Conservation (phyloP, 2,888 invertebrate species). For the Meandrusa payeni region DNA sequence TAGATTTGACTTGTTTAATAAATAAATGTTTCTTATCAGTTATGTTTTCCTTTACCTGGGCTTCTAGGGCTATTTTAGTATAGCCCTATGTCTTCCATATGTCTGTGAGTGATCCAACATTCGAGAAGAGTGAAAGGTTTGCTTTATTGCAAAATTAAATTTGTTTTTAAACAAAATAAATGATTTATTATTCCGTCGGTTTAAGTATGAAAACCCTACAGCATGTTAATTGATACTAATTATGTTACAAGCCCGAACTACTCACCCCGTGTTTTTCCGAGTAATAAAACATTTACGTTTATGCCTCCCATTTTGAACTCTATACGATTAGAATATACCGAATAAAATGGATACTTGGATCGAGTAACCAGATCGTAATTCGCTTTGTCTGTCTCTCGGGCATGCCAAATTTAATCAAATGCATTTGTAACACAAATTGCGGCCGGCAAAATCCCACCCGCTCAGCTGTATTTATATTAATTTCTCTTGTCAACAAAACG, state of each 20-base stretch:
- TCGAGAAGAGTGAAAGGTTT: too few relatives aligned
- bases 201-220: constrained; percentile 45
- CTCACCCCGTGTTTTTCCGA: constrained; percentile 75
- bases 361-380: constrained; percentile 29
- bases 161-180: constrained; percentile 21
- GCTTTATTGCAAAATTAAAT: too few relatives aligned
- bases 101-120: too few relatives aligned
- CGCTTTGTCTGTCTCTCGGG: constrained; percentile 36
- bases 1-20: too few relatives aligned
- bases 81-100: too few relatives aligned
- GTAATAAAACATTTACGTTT: constrained; percentile 58
- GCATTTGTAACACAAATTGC: constrained; percentile 66
- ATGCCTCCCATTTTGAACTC: constrained; percentile 33
- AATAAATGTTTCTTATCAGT: too few relatives aligned
- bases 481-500: constrained; percentile 60
- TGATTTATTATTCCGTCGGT: constrained; percentile 33
- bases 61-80: too few relatives aligned
- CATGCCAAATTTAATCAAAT: constrained; percentile 64
- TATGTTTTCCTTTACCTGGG: too few relatives aligned
- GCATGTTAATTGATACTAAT: constrained; percentile 75
- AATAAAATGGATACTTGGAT: constrained; percentile 28
- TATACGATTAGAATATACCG: constrained; percentile 28
- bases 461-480: constrained; percentile 65
- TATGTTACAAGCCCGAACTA: constrained; percentile 64
- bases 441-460: constrained; percentile 56